Evolutionary conservation across 2,888 invertebrate genomes (phyloP), one percentile per base, ranked within the genome.

Genomic region (Dolichopus griseipennis): DNA sequence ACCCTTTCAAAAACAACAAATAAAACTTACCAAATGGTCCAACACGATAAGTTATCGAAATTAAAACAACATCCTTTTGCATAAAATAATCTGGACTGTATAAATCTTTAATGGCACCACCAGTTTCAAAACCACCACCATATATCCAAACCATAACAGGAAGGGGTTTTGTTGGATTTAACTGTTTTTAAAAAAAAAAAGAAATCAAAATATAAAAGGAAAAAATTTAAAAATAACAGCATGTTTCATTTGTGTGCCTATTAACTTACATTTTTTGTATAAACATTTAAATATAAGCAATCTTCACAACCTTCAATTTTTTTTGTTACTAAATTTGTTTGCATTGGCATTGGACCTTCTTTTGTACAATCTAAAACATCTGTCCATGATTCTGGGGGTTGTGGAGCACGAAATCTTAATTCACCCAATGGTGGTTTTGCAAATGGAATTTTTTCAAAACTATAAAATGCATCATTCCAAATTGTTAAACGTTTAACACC

Each of bases 211-310:
- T n/a, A n/a, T n/a, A n/a, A n/a, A n/a, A n/a, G n/a, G n/a, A n/a
- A n/a, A n/a, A n/a, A n/a, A n/a, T n/a, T n/a, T n/a, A n/a, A n/a
- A n/a, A n/a, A n/a, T n/a, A n/a, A n/a, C n/a, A n/a, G 6, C n/a
- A n/a, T n/a, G n/a, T n/a, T n/a, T n/a, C n/a, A n/a, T n/a, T n/a
- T n/a, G n/a, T 52, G 8, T 62, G 22, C 12, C n/a, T n/a, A n/a
- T n/a, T n/a, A n/a, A 75, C 76, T 76, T 67, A 81, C 81, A 70
- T 78, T 75, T 68, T 76, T 79, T 10, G 78, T 78, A 52, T 76
- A 81, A 0, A 85, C 82, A 75, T 85, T 85, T n/a, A 85, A 72
- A 73, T 83, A 83, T 4, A 85, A 73, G 70, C 85, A 85, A 74
- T 85, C 84, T 75, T 86, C 85, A 2, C 79, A 76, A 41, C 85